phyloP scores from a whole-genome alignment of 2,888 invertebrate species.

The Xestobium rufovillosum region DNA sequence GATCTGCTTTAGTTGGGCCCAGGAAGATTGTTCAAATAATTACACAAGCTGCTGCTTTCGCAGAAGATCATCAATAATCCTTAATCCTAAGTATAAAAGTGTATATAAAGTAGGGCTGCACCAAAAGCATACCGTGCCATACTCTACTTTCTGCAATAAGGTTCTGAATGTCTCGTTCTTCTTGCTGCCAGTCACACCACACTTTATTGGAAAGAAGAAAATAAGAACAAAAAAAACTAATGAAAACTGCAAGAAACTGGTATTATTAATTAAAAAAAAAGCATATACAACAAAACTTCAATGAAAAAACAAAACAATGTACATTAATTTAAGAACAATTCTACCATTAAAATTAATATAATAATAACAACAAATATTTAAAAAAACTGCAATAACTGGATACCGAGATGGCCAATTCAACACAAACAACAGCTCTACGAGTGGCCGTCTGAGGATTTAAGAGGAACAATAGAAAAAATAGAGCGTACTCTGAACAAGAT shows the following conservation, averaged over 20 bases:
- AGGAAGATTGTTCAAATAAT: conserved; percentile 45
- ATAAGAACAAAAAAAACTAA: conserved; percentile 53
- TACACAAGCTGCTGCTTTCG: conserved; percentile 35
- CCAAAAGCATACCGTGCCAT: too few relatives aligned
- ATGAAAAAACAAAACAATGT: conserved; percentile 70
- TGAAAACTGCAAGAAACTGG: conserved; percentile 63
- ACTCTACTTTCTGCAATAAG: too few relatives aligned
- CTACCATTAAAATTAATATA: conserved; percentile 58
- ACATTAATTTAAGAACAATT: conserved; percentile 70
- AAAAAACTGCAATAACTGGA: conserved; percentile 46
- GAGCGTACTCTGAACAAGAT: conserved; percentile 38
- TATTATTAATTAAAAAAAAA: conserved; percentile 66
- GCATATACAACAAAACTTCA: conserved; percentile 69
- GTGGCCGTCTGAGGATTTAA: conserved; percentile 31
- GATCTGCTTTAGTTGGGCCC: conserved; percentile 44
- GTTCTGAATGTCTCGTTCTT: too few relatives aligned
- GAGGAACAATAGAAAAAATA: conserved; percentile 41
- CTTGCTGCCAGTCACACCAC: too few relatives aligned
- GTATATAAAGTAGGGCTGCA: conserved; percentile 26
- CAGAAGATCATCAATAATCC: conserved; percentile 37
- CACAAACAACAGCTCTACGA: conserved; percentile 38
- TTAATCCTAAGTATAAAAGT: conserved; percentile 35
- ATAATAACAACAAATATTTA: conserved; percentile 60
- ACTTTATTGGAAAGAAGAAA: conserved; percentile 20
- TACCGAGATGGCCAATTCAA: conserved; percentile 45